A percentile compares a stretch with the other conserved stretches of the same genome.
phyloP scores from a whole-genome alignment of 2,797 vertebrate species.

The Danio choprae region DNA sequence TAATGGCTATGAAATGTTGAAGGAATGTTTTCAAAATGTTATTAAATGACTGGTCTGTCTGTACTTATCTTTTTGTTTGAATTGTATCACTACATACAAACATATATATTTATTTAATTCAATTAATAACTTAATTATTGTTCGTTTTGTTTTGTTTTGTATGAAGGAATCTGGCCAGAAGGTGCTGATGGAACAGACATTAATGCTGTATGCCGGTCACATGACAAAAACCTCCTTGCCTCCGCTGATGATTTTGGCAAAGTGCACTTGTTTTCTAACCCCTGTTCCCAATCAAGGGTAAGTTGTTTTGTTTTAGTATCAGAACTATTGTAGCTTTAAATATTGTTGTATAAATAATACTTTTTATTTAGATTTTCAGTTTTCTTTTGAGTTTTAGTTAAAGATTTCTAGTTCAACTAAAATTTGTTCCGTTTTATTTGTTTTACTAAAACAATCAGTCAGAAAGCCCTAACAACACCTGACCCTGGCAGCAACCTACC shows the following conservation, averaged over 20 bases:
- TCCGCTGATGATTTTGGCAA: slow-evolving; percentile 93
- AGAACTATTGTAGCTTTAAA: too few species aligned
- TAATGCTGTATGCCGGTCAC: slow-evolving; percentile 87
- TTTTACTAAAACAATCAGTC: too few species aligned
- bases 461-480: too few species aligned
- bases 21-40: neutral
- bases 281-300: slow-evolving; percentile 89
- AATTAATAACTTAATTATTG: neutral
- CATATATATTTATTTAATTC: too few species aligned
- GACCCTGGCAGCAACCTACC: too few species aligned
- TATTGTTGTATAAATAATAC: too few species aligned
- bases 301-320: slow-evolving; percentile 56
- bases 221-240: slow-evolving; percentile 81
- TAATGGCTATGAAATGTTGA: neutral
- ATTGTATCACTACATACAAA: neutral
- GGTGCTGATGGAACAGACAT: slow-evolving; percentile 92
- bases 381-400: too few species aligned
- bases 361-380: too few species aligned
- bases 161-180: slow-evolving; percentile 83
- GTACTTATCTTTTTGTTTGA: neutral
- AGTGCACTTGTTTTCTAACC: slow-evolving; percentile 89
- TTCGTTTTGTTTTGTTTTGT: slow-evolving; percentile 14
- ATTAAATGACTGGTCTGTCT: neutral
- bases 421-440: too few species aligned
- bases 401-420: too few species aligned